These are phyloP conservation scores for Lethenteron camtschaticum DNA, from an alignment of 2,113 vertebrate genomes.

Conservation along the genomic window DNA sequence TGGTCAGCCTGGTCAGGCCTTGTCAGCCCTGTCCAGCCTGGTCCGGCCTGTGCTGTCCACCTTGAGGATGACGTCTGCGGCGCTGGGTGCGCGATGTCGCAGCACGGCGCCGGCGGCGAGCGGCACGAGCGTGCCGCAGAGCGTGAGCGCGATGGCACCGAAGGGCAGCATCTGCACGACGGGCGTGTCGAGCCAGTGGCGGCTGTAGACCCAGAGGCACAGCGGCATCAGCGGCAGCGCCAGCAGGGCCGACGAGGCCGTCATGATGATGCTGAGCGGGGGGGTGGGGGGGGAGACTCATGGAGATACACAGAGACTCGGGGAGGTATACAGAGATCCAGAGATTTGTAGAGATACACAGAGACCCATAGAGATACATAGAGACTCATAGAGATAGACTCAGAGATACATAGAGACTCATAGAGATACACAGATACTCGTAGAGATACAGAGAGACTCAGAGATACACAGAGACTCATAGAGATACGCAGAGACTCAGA, in stretches of 20 bases:
- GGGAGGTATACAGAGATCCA: too few relatives aligned
- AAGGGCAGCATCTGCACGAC: constrained; percentile 63
- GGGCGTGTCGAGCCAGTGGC: constrained; percentile 75
- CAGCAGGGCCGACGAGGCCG: constrained; percentile 70
- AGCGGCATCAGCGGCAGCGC: constrained; percentile 77
- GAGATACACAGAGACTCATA: too few relatives aligned
- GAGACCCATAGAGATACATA: too few relatives aligned
- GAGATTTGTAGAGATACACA: too few relatives aligned
- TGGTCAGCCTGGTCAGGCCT: too few relatives aligned
- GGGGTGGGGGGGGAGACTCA: background rate
- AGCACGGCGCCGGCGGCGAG: constrained; percentile 60
- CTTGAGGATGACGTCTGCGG: constrained; percentile 68
- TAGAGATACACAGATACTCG: too few relatives aligned
- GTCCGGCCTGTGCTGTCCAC: constrained; percentile 20
- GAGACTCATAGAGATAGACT: too few relatives aligned
- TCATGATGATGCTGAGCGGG: constrained; percentile 67
- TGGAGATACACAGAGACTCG: too few relatives aligned
- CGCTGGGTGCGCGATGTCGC: constrained; percentile 38
- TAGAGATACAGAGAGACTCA: too few relatives aligned
- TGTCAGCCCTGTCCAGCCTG: too few relatives aligned
- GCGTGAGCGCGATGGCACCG: constrained; percentile 64
- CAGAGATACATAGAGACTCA: too few relatives aligned
- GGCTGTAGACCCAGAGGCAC: constrained; percentile 86
- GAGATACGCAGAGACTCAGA: too few relatives aligned
- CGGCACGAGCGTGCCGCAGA: constrained; percentile 77